phyloP scores from a whole-genome alignment of 2,113 vertebrate genomes.

The Pampusana beccarii region DNA sequence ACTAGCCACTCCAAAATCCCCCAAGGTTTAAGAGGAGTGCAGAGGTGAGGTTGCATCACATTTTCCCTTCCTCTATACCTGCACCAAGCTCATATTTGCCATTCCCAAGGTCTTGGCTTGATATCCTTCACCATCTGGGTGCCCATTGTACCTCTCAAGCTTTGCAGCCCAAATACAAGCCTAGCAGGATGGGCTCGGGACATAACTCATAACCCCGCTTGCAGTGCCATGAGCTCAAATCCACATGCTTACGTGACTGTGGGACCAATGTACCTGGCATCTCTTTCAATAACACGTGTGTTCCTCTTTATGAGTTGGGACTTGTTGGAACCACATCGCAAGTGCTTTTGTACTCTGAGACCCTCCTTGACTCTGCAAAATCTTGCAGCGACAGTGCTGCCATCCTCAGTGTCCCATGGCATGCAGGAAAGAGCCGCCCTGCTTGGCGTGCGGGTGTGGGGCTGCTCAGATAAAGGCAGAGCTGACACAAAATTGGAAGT shows the following conservation, averaged over 20 bases:
- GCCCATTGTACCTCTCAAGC: neutral
- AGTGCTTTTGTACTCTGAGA: neutral
- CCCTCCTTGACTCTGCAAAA: fast-evolving
- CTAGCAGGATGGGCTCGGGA: fast-evolving
- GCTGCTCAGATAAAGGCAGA: slow-evolving; percentile 4
- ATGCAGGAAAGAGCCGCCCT: fast-evolving
- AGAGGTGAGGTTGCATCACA: neutral
- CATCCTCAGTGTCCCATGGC: fast-evolving
- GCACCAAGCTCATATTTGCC: fast-evolving
- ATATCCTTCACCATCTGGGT: neutral
- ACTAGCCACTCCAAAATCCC: neutral
- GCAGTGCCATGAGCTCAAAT: neutral
- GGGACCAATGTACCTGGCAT: neutral
- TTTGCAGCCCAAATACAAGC: neutral
- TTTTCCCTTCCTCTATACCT: neutral
- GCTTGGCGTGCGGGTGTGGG: neutral
- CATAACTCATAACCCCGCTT: neutral
- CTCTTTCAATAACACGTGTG: neutral
- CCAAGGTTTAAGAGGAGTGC: fast-evolving
- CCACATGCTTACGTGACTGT: neutral
- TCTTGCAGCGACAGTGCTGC: neutral
- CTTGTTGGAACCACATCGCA: fast-evolving
- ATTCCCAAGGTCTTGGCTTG: neutral
- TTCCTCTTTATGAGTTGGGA: neutral
- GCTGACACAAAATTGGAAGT: slow-evolving; percentile 34